Evolutionary conservation across 2,888 invertebrate species (phyloP), one percentile per base, ranked within the genome.

Genomic region (Neocrepidodera transversa): DNA sequence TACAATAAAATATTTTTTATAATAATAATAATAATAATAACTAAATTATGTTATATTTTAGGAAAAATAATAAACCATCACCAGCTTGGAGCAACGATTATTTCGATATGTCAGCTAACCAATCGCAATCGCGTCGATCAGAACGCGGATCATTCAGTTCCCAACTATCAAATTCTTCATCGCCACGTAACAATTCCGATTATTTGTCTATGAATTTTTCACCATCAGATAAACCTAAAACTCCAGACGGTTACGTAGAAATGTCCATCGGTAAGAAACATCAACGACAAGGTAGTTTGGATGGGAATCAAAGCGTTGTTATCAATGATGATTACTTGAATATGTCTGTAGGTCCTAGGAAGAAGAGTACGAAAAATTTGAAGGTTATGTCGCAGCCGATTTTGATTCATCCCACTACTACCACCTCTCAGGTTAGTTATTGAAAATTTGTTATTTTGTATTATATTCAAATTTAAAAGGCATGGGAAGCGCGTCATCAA

Each of bases 201-300:
- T 77, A 80, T 72, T 78, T 81, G 61, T 80, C 81, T 73, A 49
- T 53, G 23, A 56, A 60, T 23, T 49, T 38, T 1, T 47, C 50
- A 6, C 18, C 49, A 1, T 53, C 57, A 18, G 63, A 57, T 10
- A 53, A 62, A 14, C 74, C 52, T 17, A 75, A 80, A 67, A 81
- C 81, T 74, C 48, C 79, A 76, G 87, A 87, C 40, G 87, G 87
- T 23, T 88, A 88, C 73, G 86, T 88, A 30, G 87, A 87, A 71
- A 88, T 88, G 88, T 82, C 82, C 0, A 36, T 86, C 80, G 78
- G 82, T 14, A 53, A 51, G 35, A 60, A 65, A 36, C 73, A 73
- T 43, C 72, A 71, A 38, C 55, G 75, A 11, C 74, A 77, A 65
- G 74, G 74, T 63, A 75, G 76, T 65, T 67, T 76, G 43, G 77